phyloP scores from a whole-genome alignment of 2,113 vertebrate genomes.

The Poecile atricapillus region DNA sequence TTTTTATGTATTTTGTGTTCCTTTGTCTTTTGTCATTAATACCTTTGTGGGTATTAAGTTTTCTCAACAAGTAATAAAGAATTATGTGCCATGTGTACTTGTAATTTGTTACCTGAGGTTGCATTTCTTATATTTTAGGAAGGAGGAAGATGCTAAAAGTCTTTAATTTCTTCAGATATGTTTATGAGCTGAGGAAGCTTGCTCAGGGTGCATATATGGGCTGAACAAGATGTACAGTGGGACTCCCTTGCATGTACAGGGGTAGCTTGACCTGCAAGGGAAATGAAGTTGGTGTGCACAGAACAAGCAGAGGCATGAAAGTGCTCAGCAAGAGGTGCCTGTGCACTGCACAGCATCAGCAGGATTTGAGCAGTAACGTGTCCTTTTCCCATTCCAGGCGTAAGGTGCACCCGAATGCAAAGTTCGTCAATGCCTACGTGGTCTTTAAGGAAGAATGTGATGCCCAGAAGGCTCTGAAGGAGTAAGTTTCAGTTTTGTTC shows the following conservation, averaged over 20 bases:
- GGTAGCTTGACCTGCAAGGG: not conserved
- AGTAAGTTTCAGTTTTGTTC: conserved; percentile 69
- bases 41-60: not conserved
- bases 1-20: not conserved
- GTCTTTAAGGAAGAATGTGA: conserved; percentile 84
- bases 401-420: conserved; percentile 83
- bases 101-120: not conserved
- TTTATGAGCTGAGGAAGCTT: not conserved
- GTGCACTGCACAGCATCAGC: not conserved
- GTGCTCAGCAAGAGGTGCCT: not conserved
- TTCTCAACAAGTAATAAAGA: not conserved
- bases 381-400: conserved; percentile 68
- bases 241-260: not conserved
- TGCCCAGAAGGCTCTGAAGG: conserved; percentile 77
- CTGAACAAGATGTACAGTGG: not conserved
- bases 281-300: not conserved
- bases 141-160: not conserved
- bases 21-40: not conserved
- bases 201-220: not conserved
- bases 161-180: not conserved
- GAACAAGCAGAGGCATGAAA: not conserved
- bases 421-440: conserved; percentile 89
- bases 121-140: not conserved
- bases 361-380: not conserved
- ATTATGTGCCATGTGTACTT: not conserved